Evolutionary conservation across 2,888 invertebrate genomes (phyloP).

Genomic region (Lasioglossum pauxillum): DNA sequence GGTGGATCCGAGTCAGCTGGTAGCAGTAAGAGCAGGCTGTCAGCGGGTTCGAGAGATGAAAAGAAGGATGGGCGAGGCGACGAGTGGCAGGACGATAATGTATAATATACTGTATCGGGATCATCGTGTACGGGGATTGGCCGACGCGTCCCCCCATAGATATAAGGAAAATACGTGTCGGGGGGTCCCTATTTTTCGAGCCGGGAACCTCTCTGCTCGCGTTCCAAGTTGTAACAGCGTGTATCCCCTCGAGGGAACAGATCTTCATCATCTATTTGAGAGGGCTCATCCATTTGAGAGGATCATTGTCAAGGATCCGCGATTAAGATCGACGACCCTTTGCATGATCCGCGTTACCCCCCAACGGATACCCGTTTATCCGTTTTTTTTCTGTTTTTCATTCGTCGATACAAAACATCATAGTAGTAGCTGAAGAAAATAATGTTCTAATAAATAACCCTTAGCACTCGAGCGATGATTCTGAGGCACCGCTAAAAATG

Average conservation of each 20-base stretch:
- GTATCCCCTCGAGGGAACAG: conserved; percentile 75
- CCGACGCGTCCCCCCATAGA: conserved; percentile 50
- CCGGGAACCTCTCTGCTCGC: conserved; percentile 21
- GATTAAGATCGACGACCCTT: conserved; percentile 80
- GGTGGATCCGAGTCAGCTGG: conserved; percentile 27
- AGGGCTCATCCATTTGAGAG: conserved; percentile 80
- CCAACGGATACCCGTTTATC: conserved; percentile 48
- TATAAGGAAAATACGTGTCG: conserved; percentile 59
- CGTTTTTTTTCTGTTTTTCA: conserved; percentile 35
- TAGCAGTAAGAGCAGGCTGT: background rate
- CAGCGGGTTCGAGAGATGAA: background rate
- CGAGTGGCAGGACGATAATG: conserved; percentile 42
- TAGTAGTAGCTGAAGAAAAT: too few relatives aligned
- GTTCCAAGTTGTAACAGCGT: conserved; percentile 58
- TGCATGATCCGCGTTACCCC: conserved; percentile 69
- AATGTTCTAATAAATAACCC: too few relatives aligned
- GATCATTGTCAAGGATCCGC: conserved; percentile 79
- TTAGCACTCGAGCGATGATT: too few relatives aligned
- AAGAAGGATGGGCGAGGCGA: conserved; percentile 41
- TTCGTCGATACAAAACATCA: background rate
- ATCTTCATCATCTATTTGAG: conserved; percentile 60
- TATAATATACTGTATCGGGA: conserved; percentile 49
- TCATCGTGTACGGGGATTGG: conserved; percentile 53
- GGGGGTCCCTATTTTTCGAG: conserved; percentile 51
- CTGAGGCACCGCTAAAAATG: too few relatives aligned